Percentiles rank a stretch among this genome's conserved stretches.
Conservation (phyloP, 2,888 invertebrate species). For the Aphrophora alni region DNA sequence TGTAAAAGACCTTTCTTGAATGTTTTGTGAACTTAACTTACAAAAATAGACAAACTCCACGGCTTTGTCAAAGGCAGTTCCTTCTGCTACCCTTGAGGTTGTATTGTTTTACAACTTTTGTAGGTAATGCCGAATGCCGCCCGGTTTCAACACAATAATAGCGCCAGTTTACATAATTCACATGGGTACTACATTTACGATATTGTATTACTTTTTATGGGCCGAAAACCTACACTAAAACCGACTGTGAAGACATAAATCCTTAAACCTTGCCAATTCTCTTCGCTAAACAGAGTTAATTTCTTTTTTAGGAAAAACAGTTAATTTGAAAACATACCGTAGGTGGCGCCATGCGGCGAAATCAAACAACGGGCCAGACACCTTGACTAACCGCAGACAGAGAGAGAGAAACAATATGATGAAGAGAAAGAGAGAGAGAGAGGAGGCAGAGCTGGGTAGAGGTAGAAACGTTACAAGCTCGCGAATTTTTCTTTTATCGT, state of each 20-base stretch:
- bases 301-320: conserved; percentile 40
- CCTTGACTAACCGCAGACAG: conserved; percentile 20
- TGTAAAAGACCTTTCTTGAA: too few species aligned
- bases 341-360: conserved; percentile 30
- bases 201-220: conserved; percentile 40
- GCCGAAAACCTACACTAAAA: conserved; percentile 33
- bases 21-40: too few species aligned
- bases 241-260: conserved; percentile 32
- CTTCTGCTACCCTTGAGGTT: neutral
- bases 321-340: conserved; percentile 29
- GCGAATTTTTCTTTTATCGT: neutral
- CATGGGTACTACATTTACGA: conserved; percentile 34
- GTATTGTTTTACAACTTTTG: neutral
- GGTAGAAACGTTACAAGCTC: neutral
- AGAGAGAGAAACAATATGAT: too few species aligned
- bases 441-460: neutral
- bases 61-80: neutral
- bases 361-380: conserved; percentile 25
- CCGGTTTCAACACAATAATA: conserved; percentile 9
- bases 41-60: neutral
- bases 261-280: conserved; percentile 31
- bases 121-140: neutral
- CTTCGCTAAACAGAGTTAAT: conserved; percentile 27
- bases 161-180: conserved; percentile 39
- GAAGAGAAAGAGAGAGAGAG: too few species aligned